Conservation (phyloP, 2,113 vertebrate species). For the Macaca nemestrina region DNA sequence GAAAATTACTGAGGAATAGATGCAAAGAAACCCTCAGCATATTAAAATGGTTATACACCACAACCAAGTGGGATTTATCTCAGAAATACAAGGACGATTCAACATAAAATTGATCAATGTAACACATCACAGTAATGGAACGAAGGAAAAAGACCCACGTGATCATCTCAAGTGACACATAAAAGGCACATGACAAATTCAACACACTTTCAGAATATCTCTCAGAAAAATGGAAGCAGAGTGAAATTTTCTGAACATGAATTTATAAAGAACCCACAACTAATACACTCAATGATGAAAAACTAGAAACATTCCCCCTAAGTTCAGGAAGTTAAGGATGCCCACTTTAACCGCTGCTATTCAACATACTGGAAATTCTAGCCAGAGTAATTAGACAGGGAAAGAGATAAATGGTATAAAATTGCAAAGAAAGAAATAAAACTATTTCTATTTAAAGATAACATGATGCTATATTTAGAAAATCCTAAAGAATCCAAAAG, state of each 20-base stretch:
- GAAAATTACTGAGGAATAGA: not conserved
- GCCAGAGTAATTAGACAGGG: not conserved
- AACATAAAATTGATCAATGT: not conserved
- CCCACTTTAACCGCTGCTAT: not conserved
- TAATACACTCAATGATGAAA: not conserved
- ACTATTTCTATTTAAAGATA: not conserved
- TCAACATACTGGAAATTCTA: not conserved
- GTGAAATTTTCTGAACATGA: not conserved
- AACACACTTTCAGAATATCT: not conserved
- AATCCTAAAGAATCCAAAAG: not conserved
- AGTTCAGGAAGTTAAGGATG: not conserved
- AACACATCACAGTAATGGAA: not conserved
- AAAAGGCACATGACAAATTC: not conserved
- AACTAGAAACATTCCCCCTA: not conserved
- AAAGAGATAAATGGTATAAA: not conserved
- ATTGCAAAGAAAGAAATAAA: not conserved
- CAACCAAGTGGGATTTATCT: not conserved
- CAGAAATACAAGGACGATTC: not conserved
- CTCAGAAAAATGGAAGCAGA: not conserved
- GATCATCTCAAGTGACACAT: not conserved
- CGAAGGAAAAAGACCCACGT: not conserved
- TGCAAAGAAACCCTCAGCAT: not conserved
- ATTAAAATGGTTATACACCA: not conserved
- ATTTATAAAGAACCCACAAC: not conserved
- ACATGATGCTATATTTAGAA: not conserved